phyloP scores from a whole-genome alignment of 2,113 vertebrate species.

The Charadrius vociferus region DNA sequence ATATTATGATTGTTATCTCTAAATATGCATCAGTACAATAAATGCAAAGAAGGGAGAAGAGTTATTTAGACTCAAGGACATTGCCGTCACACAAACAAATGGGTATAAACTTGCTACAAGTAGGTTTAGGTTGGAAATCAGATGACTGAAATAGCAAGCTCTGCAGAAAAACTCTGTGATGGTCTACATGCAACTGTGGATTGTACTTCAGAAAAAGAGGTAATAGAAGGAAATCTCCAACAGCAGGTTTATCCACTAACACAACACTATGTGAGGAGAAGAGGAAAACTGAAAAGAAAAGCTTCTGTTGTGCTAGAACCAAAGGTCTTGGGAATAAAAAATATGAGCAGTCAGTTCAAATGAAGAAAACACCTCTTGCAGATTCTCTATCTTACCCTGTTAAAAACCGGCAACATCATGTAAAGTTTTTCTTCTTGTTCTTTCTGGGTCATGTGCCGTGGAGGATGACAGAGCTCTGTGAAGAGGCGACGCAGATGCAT shows the following conservation, averaged over 20 bases:
- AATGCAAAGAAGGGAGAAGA: neutral
- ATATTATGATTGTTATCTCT: neutral
- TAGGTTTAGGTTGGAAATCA: neutral
- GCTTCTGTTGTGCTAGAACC: neutral
- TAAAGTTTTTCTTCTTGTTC: constrained; percentile 99
- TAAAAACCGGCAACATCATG: constrained; percentile 99
- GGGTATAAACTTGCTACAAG: neutral
- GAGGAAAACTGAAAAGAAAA: neutral
- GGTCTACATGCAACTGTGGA: neutral
- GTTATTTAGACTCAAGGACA: neutral
- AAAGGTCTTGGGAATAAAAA: neutral
- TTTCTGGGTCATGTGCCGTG: constrained; percentile 98
- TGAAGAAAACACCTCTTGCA: neutral
- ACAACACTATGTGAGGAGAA: neutral
- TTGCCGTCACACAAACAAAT: neutral
- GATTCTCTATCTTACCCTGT: constrained; percentile 82
- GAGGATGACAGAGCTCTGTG: constrained; percentile 94
- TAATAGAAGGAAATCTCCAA: neutral
- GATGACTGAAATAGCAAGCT: neutral
- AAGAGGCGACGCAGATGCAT: constrained; percentile 98
- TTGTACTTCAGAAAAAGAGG: neutral
- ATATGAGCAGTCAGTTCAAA: neutral
- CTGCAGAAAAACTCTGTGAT: neutral
- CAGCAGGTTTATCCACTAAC: neutral
- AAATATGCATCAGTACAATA: neutral